Evolutionary conservation across 2,797 vertebrate species (phyloP), one percentile per base, ranked within the genome.

Genomic region (Tauraco hartlaubi): DNA sequence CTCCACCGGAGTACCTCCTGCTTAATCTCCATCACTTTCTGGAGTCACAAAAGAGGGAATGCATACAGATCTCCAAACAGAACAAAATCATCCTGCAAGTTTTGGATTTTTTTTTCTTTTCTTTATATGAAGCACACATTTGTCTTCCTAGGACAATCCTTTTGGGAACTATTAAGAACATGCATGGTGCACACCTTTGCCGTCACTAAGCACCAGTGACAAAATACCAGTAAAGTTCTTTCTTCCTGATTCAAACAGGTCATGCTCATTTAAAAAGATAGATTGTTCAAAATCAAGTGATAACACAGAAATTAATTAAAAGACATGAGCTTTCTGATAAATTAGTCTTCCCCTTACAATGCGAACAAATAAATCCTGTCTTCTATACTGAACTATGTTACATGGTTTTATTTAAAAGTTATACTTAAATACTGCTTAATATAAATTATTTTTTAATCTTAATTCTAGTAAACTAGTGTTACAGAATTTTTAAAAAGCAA

Each of bases 1-100:
- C 31, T 58, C 15, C 22, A 14, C 3, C 0, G 0, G 8, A 56
- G 3, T 25, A 64, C 5, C 28, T 46, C 29, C 52, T 74, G 35
- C 55, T 85, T 77, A 69, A 79, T 29, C 17, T 41, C 20, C 59
- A 84, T 15, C 72, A 46, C 14, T 26, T 68, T 14, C 9, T 33
- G 14, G 11, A 46, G 16, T 18, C 76, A 86, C 3, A 46, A 39
- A 83, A 56, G 15, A 64, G 1, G 8, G 18, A 63, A 83, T 15
- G 9, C 23, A 49, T 29, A 41, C 54, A 71, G 12, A 39, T 7
- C 41, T 46, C 12, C 18, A 66, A 78, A 88, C 8, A 62, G 59
- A 66, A 20, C 14, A 33, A 67, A 55, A 80, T n/a, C 21, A 75
- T 56, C 58, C 20, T 58, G 15, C 0, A 1, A 67, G 22, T 26